Base-by-base conservation (phyloP, 2,888 invertebrate species). In the Nymphalis c-album region DNA sequence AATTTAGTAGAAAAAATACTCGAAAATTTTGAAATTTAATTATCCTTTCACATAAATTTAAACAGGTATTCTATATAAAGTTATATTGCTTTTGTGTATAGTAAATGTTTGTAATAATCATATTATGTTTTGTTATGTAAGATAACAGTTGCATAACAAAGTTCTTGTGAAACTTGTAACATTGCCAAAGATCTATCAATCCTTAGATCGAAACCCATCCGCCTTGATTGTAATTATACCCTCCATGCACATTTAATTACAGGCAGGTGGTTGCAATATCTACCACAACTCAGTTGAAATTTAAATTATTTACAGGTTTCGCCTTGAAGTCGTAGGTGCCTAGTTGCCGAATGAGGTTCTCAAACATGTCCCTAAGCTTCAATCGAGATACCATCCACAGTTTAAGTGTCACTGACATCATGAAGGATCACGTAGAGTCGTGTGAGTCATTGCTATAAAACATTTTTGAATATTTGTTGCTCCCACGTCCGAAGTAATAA, bases 401-500 rank as follows among this genome's bases (percentile, higher is more conserved):
- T 71, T 68, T 67, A 70, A 55, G 65, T 71, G 73, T 74, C 73
- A 74, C 63, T 71, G 73, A 74, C 71, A 71, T 71, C 51, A 55
- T 65, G 63, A 68, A 55, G 64, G 55, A 71, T 74, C 74, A 73
- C 71, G 73, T 73, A 73, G 82, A 85, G 78, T 81, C 84, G 75
- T 84, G 84, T 84, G 85, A 85, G 71, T 84, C 85, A 86, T 80
- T 66, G 75, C 76, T 79, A 84, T 84, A 85, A 84, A 71, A 74
- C 82, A 84, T 85, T 84, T 83, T 77, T 74, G 72, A 74, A 75
- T 75, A 74, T 73, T 71, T 69, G 64, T 62, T 68, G 72, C 85
- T 88, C 89, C 85, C 88, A 89, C 89, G 90, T 83, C 85, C 79
- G 69, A 71, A 72, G 85, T 78, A 84, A 87, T 88, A 89, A 89